Base-by-base conservation (phyloP, 2,113 vertebrate species). In the Sphaerodactylus townsendi region DNA sequence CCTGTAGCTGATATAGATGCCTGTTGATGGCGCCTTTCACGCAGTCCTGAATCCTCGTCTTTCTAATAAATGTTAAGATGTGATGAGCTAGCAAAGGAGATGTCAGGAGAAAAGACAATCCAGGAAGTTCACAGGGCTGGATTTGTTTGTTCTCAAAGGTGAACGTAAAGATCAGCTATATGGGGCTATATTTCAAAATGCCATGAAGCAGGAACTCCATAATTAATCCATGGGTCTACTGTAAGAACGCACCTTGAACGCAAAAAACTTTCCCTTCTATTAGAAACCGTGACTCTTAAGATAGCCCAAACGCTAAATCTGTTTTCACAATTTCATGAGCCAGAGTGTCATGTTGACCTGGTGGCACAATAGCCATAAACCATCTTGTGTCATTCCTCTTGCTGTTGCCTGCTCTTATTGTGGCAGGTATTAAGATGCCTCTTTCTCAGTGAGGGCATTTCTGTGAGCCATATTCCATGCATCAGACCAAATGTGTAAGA, bases 1-100 rank as follows among this genome's bases (percentile, higher is more conserved):
- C 86, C 81, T 1, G 33, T 89, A 93, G 92, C 90, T 81, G 77
- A 10, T 85, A 77, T 86, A 90, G 91, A 90, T 93, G 91, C 92
- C 88, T 65, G 86, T 74, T 85, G 88, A 79, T 79, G 89, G 69
- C 0, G 3, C 81, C 85, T 86, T 77, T 50, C 37, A 37, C 1
- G 5, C 0, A 2, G 87, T 6, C 65, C 79, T 1, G 21, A 39
- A n/a, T 87, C 81, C 75, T 77, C 0, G 88, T 89, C 83, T 85
- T 88, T 70, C 81, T 81, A 77, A 84, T 77, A 90, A 87, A 78
- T 0, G 7, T 83, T 82, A 17, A 81, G 90, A 89, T 8, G 35
- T 0, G 1, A 21, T 19, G 28, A 0, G 1, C 76, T 86, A 82
- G 77, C 59, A 70, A 88, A 85, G 77, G 78, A 80, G 72, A 79